Evolutionary conservation across 2,113 vertebrate species (phyloP).

Genomic region (Psilopogon haemacephalus): DNA sequence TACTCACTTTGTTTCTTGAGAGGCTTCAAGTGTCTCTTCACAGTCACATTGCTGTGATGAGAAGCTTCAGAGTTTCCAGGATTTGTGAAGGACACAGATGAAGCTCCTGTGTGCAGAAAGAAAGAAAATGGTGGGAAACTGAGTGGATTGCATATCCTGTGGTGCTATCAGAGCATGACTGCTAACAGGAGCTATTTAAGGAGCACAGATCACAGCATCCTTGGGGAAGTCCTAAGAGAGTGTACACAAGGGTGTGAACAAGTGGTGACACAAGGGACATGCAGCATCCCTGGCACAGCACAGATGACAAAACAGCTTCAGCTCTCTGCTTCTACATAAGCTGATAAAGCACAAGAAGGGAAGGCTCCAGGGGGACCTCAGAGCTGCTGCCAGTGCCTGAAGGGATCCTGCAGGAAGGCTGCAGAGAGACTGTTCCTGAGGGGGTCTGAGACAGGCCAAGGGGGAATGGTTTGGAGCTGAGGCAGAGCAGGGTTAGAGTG

Average conservation of each 20-base stretch:
- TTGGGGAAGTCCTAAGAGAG: not conserved
- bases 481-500: too few relatives aligned
- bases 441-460: too few relatives aligned
- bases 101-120: not conserved
- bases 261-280: not conserved
- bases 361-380: too few relatives aligned
- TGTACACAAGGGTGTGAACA: too few relatives aligned
- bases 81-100: not conserved
- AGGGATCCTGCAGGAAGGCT: too few relatives aligned
- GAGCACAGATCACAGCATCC: not conserved
- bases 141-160: not conserved
- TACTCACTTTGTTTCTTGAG: slow-evolving; percentile 39
- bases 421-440: too few relatives aligned
- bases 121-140: not conserved
- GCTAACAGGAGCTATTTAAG: not conserved
- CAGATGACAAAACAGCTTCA: not conserved
- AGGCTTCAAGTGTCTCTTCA: not conserved
- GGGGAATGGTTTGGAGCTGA: too few relatives aligned
- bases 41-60: not conserved
- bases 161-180: not conserved
- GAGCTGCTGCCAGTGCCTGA: too few relatives aligned
- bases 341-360: not conserved
- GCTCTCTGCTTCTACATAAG: not conserved
- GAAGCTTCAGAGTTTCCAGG: not conserved
- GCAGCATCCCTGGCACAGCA: not conserved